phyloP scores from a whole-genome alignment of 2,888 invertebrate genomes.

The Caenorhabditis sp. region DNA sequence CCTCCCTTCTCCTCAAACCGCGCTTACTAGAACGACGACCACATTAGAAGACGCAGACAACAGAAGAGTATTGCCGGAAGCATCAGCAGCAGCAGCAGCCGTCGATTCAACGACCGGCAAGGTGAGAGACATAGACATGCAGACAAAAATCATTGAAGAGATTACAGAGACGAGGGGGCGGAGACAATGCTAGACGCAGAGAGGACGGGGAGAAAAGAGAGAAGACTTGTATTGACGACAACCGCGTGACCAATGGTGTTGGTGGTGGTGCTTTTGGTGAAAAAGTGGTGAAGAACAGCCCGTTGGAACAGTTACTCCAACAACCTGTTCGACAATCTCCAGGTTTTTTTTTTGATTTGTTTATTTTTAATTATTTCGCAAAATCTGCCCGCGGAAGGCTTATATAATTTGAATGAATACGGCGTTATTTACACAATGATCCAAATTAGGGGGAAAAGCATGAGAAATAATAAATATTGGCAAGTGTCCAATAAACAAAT shows the following conservation, averaged over 20 bases:
- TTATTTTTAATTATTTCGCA: background rate
- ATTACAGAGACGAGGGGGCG: conserved; percentile 4
- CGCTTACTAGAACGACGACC: background rate
- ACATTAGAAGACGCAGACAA: conserved; percentile 7
- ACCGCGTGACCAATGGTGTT: background rate
- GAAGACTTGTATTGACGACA: background rate
- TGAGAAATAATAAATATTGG: background rate
- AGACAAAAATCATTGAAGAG: background rate
- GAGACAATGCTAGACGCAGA: background rate
- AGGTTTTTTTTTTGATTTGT: conserved; percentile 6
- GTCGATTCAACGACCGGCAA: background rate
- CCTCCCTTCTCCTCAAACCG: conserved; percentile 10
- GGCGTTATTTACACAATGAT: background rate
- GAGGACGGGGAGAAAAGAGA: conserved; percentile 7
- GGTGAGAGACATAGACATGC: background rate
- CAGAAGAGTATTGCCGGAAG: background rate
- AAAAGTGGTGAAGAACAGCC: conserved; percentile 1
- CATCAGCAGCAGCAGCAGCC: background rate
- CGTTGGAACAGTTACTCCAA: conserved; percentile 8
- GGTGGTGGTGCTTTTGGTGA: background rate
- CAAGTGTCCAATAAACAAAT: background rate
- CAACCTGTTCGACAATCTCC: background rate
- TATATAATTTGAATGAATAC: background rate
- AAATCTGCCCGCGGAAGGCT: background rate
- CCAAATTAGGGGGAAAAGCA: background rate